Evolutionary conservation across 2,888 invertebrate species (phyloP), one percentile per base, ranked within the genome.

Genomic region (Spisula subtruncata): DNA sequence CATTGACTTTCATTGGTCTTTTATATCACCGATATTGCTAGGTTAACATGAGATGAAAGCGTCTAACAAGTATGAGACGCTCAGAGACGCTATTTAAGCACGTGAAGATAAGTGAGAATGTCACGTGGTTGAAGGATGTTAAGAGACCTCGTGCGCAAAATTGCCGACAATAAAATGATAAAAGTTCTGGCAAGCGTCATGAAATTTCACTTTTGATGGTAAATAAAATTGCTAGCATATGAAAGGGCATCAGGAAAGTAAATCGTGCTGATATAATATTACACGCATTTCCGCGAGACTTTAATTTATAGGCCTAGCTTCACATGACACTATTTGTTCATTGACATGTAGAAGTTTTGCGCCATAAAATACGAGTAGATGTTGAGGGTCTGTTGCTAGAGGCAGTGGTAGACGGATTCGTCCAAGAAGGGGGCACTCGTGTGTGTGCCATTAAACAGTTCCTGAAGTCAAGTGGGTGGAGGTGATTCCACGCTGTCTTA

Each of bases 1-100:
- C 25, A 5, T 14, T 81, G 86, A 86, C 86, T 60, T 86, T 86
- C 81, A 86, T 81, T 81, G 80, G 46, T 20, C 25, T 60, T 81
- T 86, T 66, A 86, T 86, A 79, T 86, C 86, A 29, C 12, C n/a
- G 80, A 81, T 81, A 86, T 86, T 86, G 25, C 66, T 56, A 12
- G 41, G 66, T 46, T 81, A 81, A 86, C 86, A 20, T 32, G 48
- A 86, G 86, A 86, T 86, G 48, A 86, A 86, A 86, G 86, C 86
- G 41, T 41, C 35, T 10, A 32, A 41, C n/a, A 56, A 16, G 80
- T 54, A 85, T 25, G 4, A 51, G 60, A 51, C 18, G n/a, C 48
- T 54, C 80, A 16, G 4, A 51, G 60, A 51, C 18, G n/a, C 48
- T 16, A 14, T 75, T 84, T 25, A 84, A 84, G 2, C 51, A 51